phyloP scores from a whole-genome alignment of 2,113 vertebrate genomes.

The Eidolon helvum region DNA sequence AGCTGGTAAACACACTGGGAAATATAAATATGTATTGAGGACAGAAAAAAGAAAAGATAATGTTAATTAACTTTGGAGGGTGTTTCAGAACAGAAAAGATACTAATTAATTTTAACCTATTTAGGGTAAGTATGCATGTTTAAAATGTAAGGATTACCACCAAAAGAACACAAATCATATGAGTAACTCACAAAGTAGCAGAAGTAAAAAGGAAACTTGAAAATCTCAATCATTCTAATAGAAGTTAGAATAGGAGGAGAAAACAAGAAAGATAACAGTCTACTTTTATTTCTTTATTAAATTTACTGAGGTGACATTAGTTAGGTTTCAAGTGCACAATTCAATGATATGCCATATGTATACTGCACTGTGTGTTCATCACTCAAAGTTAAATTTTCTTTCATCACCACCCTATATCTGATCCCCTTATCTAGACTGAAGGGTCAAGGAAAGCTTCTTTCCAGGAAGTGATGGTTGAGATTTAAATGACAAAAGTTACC shows the following conservation, averaged over 20 bases:
- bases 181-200: background rate
- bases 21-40: background rate
- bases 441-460: background rate
- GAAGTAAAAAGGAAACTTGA: background rate
- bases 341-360: no score
- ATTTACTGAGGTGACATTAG: no score
- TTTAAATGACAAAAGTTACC: background rate
- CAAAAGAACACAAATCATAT: background rate
- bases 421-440: background rate
- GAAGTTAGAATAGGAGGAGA: background rate
- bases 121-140: background rate
- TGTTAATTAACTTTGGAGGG: background rate
- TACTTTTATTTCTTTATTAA: background rate
- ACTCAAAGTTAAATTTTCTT: no score
- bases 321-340: no score
- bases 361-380: no score
- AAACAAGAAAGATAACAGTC: background rate
- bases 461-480: background rate
- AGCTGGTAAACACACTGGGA: background rate
- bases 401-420: no score
- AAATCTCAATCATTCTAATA: background rate
- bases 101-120: background rate
- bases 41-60: background rate
- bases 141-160: background rate
- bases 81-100: background rate